phyloP scores from a whole-genome alignment of 2,888 invertebrate species.

The Caenorhabditis imperialis region DNA sequence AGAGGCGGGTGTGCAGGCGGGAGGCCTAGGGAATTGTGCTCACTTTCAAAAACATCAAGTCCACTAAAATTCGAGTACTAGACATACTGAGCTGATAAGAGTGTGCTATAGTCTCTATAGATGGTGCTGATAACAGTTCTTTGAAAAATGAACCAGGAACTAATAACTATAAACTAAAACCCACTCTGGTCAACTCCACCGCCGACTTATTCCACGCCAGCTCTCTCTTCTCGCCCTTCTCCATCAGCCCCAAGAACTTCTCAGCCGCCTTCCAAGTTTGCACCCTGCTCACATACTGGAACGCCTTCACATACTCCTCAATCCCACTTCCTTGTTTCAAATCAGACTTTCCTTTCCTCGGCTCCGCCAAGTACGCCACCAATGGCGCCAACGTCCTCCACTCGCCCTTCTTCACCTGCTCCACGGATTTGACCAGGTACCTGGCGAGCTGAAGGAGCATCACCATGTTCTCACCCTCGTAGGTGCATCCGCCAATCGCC shows the following conservation, averaged over 20 bases:
- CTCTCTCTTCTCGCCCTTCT: slow-evolving; percentile 44
- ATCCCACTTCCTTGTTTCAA: neutral
- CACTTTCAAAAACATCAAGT: no score
- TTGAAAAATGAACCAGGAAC: no score
- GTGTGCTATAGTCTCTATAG: no score
- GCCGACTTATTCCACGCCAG: slow-evolving; percentile 68
- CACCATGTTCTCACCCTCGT: slow-evolving; percentile 97
- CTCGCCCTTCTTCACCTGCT: slow-evolving; percentile 61
- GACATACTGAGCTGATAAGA: no score
- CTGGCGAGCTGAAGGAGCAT: slow-evolving; percentile 90
- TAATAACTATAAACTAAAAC: no score
- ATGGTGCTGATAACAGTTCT: no score
- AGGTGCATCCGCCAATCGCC: slow-evolving; percentile 91
- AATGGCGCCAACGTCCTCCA: slow-evolving; percentile 41
- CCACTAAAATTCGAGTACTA: no score
- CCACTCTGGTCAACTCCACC: slow-evolving; percentile 66
- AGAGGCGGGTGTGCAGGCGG: slow-evolving; percentile 60
- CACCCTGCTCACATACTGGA: slow-evolving; percentile 56
- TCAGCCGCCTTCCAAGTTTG: slow-evolving; percentile 58
- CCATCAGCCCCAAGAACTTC: slow-evolving; percentile 54
- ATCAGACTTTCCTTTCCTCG: neutral
- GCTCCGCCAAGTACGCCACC: slow-evolving; percentile 56
- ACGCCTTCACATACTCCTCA: slow-evolving; percentile 37
- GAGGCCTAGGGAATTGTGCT: slow-evolving; percentile 40
- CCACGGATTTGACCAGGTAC: slow-evolving; percentile 84